Base-by-base conservation (phyloP, 2,797 vertebrate species). In the Scarus forsteni region DNA sequence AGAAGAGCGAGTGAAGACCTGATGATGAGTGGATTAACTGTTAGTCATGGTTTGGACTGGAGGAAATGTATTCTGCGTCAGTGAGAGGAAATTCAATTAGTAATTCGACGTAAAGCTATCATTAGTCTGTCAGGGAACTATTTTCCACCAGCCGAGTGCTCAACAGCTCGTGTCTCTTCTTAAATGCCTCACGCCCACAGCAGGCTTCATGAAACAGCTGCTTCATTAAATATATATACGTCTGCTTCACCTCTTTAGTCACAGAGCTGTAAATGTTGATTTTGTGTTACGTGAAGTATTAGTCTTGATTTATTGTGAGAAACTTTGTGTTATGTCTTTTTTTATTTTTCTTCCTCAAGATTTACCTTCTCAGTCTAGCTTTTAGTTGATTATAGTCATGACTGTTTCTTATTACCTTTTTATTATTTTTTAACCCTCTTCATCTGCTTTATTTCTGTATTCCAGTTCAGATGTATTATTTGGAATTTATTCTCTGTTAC, bases 41-140 rank as follows among this genome's bases (percentile, higher is more conserved):
- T 72, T 57, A 4, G 58, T 49, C 11, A 56, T 1, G 75, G 70
- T 76, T 44, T 46, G 77, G 57, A 54, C 62, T 10, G n/a, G n/a
- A 82, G 85, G 81, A 87, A 79, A 79, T 68, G 70, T 75, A 69
- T 62, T 69, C 61, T 88, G 75, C 88, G 87, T 88, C 88, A 88
- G 77, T 8, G 77, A 67, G 83, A 87, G 90, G 86, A 90, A 92
- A 92, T 90, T 91, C 75, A 89, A 89, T 91, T 88, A 90, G 84
- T 78, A 79, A 85, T 74, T 66, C 68, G 85, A 88, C 85, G 84
- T 88, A 77, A 91, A 88, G 76, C 88, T 75, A 63, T 91, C 85
- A 90, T 92, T 90, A 87, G 59, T 79, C 85, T 90, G 89, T 87
- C 88, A 73, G 82, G 73, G 79, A 87, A 89, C 70, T 88, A 90